phyloP scores from a whole-genome alignment of 2,888 invertebrate species.

The Thera britannica region DNA sequence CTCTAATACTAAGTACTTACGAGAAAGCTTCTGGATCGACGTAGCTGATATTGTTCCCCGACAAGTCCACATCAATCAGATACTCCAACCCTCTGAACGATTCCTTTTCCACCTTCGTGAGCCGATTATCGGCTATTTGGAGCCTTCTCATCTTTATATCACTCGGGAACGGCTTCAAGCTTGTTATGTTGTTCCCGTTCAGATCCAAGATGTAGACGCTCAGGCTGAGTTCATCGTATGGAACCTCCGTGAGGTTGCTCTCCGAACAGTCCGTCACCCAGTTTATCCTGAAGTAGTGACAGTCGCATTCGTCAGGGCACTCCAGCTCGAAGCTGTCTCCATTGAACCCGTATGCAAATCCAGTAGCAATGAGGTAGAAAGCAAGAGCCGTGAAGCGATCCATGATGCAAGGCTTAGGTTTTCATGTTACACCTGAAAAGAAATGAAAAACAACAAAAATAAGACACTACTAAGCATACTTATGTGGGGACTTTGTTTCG shows the following conservation, averaged over 20 bases:
- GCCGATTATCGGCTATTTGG: constrained; percentile 88
- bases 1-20: too few species aligned
- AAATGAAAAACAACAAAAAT: constrained; percentile 18
- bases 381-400: constrained; percentile 56
- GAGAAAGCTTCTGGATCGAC: constrained; percentile 88
- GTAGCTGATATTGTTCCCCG: constrained; percentile 86
- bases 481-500: background rate
- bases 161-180: constrained; percentile 85
- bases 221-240: constrained; percentile 87
- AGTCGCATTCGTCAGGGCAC: constrained; percentile 90
- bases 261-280: constrained; percentile 92
- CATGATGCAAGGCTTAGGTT: constrained; percentile 56
- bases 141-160: constrained; percentile 88
- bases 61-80: constrained; percentile 88
- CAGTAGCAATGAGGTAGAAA: constrained; percentile 58
- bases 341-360: constrained; percentile 73
- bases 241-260: constrained; percentile 88
- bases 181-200: constrained; percentile 88
- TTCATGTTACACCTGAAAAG: constrained; percentile 57
- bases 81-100: constrained; percentile 87
- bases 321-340: constrained; percentile 87
- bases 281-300: constrained; percentile 90
- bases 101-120: constrained; percentile 85
- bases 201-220: constrained; percentile 89
- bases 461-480: constrained; percentile 26